Evolutionary conservation across 37 sponge, comb jelly and placozoan species (phyloP).

Genomic region (Eunapius fragilis): DNA sequence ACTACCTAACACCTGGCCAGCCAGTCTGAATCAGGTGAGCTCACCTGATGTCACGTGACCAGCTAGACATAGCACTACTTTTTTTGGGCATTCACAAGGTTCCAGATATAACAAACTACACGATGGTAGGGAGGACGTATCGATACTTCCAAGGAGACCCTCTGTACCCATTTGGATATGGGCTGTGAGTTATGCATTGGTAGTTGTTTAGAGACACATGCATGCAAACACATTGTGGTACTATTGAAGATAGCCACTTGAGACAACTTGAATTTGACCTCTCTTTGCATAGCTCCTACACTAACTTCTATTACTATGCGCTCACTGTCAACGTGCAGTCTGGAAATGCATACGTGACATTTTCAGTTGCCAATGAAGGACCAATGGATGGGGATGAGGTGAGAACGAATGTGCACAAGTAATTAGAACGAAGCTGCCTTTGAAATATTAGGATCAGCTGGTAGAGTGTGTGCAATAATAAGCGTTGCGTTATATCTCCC

Average conservation of each 20-base stretch:
- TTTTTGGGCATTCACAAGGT: conserved; percentile 1
- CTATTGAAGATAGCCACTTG: neutral
- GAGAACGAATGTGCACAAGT: neutral
- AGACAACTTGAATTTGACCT: neutral
- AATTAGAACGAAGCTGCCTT: too few relatives aligned
- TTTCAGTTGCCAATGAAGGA: conserved; percentile 17
- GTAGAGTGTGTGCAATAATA: too few relatives aligned
- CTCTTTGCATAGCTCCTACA: neutral
- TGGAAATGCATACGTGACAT: neutral
- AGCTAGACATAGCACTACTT: neutral
- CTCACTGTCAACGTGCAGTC: neutral
- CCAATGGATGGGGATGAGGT: conserved; percentile 14
- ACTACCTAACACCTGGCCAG: conserved; percentile 71
- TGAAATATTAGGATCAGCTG: too few relatives aligned
- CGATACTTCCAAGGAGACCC: conserved; percentile 48
- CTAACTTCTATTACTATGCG: neutral
- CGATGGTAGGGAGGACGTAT: conserved; percentile 64
- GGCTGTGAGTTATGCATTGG: conserved; percentile 34
- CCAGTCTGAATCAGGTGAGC: conserved; percentile 40
- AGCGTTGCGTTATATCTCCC: too few relatives aligned
- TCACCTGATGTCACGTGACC: neutral
- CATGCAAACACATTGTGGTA: neutral
- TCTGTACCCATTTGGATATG: conserved; percentile 72
- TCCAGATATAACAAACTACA: conserved; percentile 62
- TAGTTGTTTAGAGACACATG: neutral